These are phyloP conservation scores for Pyrocephalus nanus DNA, from an alignment of 2,797 vertebrate genomes.

Conservation along the genomic window DNA sequence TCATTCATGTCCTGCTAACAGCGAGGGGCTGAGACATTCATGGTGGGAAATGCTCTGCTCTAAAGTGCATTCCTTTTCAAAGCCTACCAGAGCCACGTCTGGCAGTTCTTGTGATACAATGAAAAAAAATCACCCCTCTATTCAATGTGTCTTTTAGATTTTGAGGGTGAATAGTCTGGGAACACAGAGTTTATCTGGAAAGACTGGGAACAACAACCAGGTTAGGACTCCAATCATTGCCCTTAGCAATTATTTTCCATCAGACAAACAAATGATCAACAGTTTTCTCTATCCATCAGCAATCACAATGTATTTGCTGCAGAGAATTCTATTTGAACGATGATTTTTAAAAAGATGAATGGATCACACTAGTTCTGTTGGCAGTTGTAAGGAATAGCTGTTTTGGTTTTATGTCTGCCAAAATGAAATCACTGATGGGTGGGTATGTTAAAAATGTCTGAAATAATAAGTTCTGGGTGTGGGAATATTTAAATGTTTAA, in stretches of 20 bases:
- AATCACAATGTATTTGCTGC: neutral
- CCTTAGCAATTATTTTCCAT: neutral
- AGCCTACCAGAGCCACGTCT: constrained; percentile 3
- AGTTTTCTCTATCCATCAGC: neutral
- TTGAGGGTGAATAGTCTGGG: neutral
- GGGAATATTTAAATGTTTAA: constrained; percentile 47
- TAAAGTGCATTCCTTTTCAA: neutral
- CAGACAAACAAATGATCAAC: neutral
- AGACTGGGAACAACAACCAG: neutral
- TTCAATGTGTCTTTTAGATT: neutral
- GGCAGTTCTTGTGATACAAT: neutral
- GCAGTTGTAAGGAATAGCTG: neutral
- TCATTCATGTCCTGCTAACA: neutral
- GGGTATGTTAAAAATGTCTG: constrained; percentile 4
- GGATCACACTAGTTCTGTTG: constrained; percentile 1
- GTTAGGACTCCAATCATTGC: neutral
- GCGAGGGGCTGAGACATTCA: neutral
- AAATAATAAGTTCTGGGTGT: constrained; percentile 35
- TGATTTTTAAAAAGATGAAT: constrained; percentile 11
- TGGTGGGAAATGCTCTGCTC: neutral
- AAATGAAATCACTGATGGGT: constrained; percentile 26
- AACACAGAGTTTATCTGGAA: neutral
- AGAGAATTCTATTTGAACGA: neutral
- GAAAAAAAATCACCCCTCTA: neutral
- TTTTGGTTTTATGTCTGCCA: neutral